Evolutionary conservation across 2,797 vertebrate genomes (phyloP).

Genomic region (Cossypha heuglini): DNA sequence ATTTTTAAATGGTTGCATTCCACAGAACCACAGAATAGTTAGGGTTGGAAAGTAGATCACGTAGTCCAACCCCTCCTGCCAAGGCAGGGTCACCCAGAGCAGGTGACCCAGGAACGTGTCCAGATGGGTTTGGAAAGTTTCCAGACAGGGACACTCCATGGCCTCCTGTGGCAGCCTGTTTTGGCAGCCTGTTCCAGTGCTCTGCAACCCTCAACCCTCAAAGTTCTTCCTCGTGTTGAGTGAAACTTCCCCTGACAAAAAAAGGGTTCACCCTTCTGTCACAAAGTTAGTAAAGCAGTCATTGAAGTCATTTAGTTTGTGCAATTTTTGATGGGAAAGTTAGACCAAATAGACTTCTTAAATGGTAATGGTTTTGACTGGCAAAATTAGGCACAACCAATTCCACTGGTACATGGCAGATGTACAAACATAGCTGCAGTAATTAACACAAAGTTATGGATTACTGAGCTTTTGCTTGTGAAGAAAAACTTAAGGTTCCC

Average conservation of each 20-base stretch:
- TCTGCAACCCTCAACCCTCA: fast-evolving
- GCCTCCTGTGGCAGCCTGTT: background rate
- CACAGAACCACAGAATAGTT: background rate
- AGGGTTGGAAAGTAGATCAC: background rate
- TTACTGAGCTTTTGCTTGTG: background rate
- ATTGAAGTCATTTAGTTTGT: background rate
- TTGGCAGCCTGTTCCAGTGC: background rate
- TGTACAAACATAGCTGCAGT: background rate
- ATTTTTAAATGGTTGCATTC: background rate
- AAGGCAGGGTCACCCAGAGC: background rate
- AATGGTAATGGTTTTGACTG: background rate
- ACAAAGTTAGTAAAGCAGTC: background rate
- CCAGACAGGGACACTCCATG: background rate
- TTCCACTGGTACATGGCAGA: background rate
- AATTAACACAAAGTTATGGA: background rate
- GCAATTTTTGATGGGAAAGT: background rate
- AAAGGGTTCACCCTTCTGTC: background rate
- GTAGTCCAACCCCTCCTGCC: background rate
- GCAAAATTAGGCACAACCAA: background rate
- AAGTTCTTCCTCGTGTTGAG: background rate
- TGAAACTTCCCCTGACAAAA: background rate
- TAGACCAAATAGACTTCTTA: background rate
- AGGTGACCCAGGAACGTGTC: background rate
- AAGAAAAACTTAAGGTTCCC: background rate
- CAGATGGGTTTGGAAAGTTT: background rate